Evolutionary conservation across 2,113 vertebrate species (phyloP).

Genomic region (Prunella fulvescens): DNA sequence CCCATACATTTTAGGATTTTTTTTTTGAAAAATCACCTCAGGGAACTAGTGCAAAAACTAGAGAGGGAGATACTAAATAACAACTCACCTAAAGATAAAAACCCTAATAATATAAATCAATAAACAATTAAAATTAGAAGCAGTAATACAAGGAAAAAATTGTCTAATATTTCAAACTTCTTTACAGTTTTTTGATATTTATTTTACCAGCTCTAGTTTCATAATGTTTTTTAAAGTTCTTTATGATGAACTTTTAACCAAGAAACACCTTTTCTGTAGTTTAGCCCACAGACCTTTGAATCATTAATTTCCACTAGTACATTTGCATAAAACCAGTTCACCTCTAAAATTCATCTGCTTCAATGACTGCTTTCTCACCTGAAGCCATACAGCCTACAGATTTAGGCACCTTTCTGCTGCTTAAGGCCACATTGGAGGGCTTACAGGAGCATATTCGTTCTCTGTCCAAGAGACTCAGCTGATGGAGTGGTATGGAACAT

Average conservation of each 20-base stretch:
- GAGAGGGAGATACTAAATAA: not conserved
- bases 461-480: not conserved
- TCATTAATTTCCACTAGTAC: not conserved
- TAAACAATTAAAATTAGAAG: not conserved
- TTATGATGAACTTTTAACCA: slow-evolving; percentile 11
- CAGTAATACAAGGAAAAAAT: not conserved
- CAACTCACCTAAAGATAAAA: not conserved
- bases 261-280: not conserved
- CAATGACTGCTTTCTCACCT: not conserved
- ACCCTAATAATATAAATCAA: not conserved
- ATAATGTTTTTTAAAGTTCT: not conserved
- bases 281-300: slow-evolving; percentile 10
- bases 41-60: not conserved
- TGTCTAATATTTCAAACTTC: not conserved
- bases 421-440: accelerated
- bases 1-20: not conserved
- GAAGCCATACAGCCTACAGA: not conserved
- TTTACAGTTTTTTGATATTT: not conserved
- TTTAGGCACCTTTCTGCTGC: not conserved
- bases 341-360: not conserved
- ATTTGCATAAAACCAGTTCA: not conserved
- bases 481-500: not conserved
- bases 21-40: not conserved
- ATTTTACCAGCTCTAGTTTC: not conserved
- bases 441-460: not conserved